Evolutionary conservation across 2,888 invertebrate genomes (phyloP).

Genomic region (Drosophila subquinaria): DNA sequence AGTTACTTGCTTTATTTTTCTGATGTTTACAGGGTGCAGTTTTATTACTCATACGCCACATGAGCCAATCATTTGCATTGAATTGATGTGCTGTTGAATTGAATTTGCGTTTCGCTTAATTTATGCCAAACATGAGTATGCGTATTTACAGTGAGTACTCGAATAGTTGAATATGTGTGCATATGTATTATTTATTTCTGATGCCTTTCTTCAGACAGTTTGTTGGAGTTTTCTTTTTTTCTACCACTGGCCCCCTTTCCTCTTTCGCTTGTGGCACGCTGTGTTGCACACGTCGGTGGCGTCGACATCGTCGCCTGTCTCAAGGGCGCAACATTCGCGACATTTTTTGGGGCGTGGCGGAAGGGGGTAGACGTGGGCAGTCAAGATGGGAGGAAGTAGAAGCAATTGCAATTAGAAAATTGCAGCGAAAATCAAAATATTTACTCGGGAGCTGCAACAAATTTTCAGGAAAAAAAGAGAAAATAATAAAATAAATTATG

Average conservation of each 20-base stretch:
- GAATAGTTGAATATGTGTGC: not conserved
- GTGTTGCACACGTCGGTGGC: constrained; percentile 44
- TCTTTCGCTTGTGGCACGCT: constrained; percentile 12
- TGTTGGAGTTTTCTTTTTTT: not conserved
- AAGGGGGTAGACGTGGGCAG: not conserved
- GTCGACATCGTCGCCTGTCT: constrained; percentile 49
- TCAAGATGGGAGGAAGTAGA: not conserved
- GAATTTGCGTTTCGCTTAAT: constrained; percentile 42
- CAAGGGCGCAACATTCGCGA: constrained; percentile 54
- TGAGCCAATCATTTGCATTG: constrained; percentile 31
- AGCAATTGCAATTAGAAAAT: constrained; percentile 28
- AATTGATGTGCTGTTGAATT: constrained; percentile 17
- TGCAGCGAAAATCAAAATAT: constrained; percentile 31
- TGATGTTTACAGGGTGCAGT: constrained; percentile 1
- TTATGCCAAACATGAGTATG: constrained; percentile 6
- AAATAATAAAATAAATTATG: not conserved
- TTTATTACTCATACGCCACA: constrained; percentile 33
- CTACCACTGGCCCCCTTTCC: not conserved
- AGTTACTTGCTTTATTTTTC: not conserved
- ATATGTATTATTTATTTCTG: not conserved
- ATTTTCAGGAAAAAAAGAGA: not conserved
- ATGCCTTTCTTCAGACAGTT: constrained; percentile 2
- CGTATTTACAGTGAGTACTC: constrained; percentile 12
- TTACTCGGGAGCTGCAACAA: constrained; percentile 10
- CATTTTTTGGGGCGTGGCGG: constrained; percentile 10